These are phyloP conservation scores for Austrolebias charrua DNA, from an alignment of 2,797 vertebrate species.

Conservation along the genomic window DNA sequence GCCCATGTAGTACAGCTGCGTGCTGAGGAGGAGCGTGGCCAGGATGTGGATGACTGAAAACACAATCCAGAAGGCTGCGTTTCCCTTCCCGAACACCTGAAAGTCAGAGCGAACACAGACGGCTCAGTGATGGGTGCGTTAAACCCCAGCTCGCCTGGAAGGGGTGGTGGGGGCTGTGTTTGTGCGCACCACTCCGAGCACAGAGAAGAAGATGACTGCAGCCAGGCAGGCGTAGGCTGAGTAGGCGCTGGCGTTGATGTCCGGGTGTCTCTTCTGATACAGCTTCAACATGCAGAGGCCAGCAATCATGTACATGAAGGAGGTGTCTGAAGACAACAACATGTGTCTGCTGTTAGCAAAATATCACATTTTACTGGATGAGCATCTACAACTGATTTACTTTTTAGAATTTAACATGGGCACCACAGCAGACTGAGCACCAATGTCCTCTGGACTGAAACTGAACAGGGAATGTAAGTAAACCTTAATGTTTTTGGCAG, in stretches of 20 bases:
- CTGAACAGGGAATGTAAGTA: too few relatives aligned
- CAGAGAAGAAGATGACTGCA: constrained; percentile 95
- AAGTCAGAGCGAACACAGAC: background rate
- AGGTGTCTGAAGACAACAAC: constrained; percentile 82
- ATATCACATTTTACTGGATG: too few relatives aligned
- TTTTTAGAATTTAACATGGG: too few relatives aligned
- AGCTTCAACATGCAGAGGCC: constrained; percentile 97
- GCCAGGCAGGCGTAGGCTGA: constrained; percentile 95
- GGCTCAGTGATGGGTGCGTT: too few relatives aligned
- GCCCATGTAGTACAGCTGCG: constrained; percentile 97
- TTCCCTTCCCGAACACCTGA: constrained; percentile 94
- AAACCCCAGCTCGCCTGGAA: too few relatives aligned
- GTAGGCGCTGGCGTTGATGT: constrained; percentile 97
- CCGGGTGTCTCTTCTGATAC: constrained; percentile 96
- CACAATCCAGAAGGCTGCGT: constrained; percentile 90
- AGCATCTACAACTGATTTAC: too few relatives aligned
- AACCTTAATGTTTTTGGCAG: too few relatives aligned
- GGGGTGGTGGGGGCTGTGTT: too few relatives aligned
- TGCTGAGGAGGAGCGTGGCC: constrained; percentile 93
- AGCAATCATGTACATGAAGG: constrained; percentile 99
- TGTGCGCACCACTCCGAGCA: constrained; percentile 90
- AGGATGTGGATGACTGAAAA: constrained; percentile 95
- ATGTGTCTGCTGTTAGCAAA: too few relatives aligned
- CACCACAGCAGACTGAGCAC: too few relatives aligned
- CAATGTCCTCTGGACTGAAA: too few relatives aligned